Percentiles rank a stretch among this genome's conserved stretches.
These are phyloP conservation scores for Pammene fasciana DNA, from an alignment of 2,888 invertebrate species.

Conservation along the genomic window DNA sequence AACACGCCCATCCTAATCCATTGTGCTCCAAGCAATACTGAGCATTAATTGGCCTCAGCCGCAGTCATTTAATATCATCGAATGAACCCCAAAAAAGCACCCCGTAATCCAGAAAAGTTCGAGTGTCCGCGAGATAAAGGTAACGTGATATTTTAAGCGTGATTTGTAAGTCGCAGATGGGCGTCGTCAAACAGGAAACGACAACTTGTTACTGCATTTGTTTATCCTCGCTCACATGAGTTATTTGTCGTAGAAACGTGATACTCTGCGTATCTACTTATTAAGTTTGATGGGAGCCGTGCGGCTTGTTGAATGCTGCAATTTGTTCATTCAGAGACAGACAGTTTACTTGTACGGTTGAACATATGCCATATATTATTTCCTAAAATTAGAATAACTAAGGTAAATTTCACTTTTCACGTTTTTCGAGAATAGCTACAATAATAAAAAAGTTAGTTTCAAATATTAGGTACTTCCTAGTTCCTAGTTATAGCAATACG, in stretches of 20 bases:
- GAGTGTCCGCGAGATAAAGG: conserved; percentile 67
- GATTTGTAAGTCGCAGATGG: conserved; percentile 76
- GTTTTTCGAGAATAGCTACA: no score
- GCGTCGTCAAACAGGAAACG: conserved; percentile 75
- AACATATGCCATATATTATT: background rate
- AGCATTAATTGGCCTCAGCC: conserved; percentile 78
- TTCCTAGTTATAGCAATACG: background rate
- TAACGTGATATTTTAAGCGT: conserved; percentile 76
- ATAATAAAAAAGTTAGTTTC: no score
- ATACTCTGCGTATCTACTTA: conserved; percentile 60
- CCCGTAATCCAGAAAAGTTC: conserved; percentile 66
- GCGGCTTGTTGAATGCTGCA: conserved; percentile 17
- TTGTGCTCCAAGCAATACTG: conserved; percentile 55
- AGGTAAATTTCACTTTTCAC: no score
- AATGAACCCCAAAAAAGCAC: conserved; percentile 68
- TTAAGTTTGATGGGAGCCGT: conserved; percentile 56
- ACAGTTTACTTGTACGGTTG: background rate
- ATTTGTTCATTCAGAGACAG: background rate
- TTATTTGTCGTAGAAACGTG: conserved; percentile 59
- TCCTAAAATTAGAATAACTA: background rate
- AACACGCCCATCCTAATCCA: conserved; percentile 68
- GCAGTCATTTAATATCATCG: conserved; percentile 76
- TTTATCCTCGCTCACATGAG: conserved; percentile 59
- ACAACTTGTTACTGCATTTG: conserved; percentile 70
- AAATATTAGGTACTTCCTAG: no score